Evolutionary conservation across 2,888 invertebrate genomes (phyloP), one percentile per base, ranked within the genome.

Genomic region (Andrena hattorfiana): DNA sequence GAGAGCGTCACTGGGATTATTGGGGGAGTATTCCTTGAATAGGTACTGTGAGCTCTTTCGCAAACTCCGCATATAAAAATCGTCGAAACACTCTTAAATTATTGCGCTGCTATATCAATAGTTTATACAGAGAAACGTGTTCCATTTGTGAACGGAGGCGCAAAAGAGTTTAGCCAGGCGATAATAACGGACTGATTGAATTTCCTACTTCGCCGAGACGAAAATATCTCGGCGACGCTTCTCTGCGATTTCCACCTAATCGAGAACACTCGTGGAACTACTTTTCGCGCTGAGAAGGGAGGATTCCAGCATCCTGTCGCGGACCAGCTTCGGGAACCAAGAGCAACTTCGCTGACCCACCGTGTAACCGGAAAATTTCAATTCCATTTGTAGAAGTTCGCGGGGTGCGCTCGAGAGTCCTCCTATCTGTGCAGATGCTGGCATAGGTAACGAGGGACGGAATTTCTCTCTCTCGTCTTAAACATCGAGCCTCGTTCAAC

Each of bases 341-440:
- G n/a, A 13, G 32, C 26, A 62, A 68, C 69, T 81, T 26, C 59
- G 51, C 32, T 23, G 23, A 56, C 64, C 56, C 42, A 68, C 72
- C 72, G 42, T 63, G 72, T 63, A 72, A 71, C 76, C 54, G 62
- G 48, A 71, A 71, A 81, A 85, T 83, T 86, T 84, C 83, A 80
- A 85, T 84, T 79, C 77, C 69, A 82, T 78, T 70, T 72, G 54
- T 60, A 63, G 35, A 80, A 85, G 68, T 85, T 85, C 28, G 73
- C 35, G 20, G 23, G 68, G 20, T 48, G 4, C n/a, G 32, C 48
- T 59, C 68, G 69, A 69, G 78, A 54, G 74, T 56, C 74, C 54
- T 63, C 35, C 48, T 32, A 26, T 1, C 49, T 49, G 59, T n/a
- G 60, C 60, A n/a, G 26, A 60, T 49, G 35, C 23, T 59, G 35